phyloP scores from a whole-genome alignment of 2,888 invertebrate genomes.

The Ophion slaviceki region DNA sequence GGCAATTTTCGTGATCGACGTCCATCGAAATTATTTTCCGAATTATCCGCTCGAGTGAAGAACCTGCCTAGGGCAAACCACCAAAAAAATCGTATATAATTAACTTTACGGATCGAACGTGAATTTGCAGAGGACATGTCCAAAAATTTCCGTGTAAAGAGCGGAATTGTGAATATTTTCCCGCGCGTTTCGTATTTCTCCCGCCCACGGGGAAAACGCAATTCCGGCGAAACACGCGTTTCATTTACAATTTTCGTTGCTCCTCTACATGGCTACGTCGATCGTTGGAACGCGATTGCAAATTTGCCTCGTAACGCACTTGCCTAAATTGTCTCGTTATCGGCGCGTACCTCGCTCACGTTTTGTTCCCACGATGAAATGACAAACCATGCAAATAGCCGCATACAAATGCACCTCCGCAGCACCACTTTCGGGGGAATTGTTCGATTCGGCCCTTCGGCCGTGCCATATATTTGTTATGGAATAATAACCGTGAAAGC shows the following conservation, averaged over 20 bases:
- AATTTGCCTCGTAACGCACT: background rate
- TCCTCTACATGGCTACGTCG: slow-evolving; percentile 17
- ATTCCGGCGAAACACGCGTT: slow-evolving; percentile 22
- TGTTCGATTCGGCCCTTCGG: background rate
- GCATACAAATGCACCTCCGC: background rate
- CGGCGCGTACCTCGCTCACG: slow-evolving; percentile 13
- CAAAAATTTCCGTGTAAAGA: background rate
- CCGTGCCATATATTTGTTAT: background rate
- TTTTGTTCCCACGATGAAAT: slow-evolving; percentile 28
- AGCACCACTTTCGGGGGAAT: background rate
- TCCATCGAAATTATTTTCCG: background rate
- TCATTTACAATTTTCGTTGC: slow-evolving; percentile 20
- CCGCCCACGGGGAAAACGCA: background rate
- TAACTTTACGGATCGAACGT: too few species aligned
- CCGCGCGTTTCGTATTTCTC: background rate
- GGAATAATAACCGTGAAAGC: background rate
- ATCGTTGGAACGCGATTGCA: slow-evolving; percentile 43
- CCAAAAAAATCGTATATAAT: too few species aligned
- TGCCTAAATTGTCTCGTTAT: slow-evolving; percentile 32
- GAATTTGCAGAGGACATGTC: background rate
- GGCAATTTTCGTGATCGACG: background rate
- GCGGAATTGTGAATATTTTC: slow-evolving; percentile 1
- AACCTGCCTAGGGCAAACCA: too few species aligned
- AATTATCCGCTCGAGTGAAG: background rate
- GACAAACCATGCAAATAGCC: slow-evolving; percentile 22